Conservation (phyloP, 64 coral and sea anemone genomes). For the Pachyseris speciosa region DNA sequence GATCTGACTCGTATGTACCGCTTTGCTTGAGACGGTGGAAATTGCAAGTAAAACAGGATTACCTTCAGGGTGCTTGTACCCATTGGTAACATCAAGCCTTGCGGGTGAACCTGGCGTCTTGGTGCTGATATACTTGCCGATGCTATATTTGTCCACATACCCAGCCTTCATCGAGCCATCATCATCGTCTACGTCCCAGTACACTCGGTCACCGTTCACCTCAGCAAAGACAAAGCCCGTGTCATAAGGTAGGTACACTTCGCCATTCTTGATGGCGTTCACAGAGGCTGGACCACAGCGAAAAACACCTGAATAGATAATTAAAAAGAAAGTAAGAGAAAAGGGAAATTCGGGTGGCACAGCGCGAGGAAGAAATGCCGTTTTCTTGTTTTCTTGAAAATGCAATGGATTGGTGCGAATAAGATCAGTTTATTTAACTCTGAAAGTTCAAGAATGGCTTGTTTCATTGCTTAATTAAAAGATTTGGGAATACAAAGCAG, state of each 20-base stretch:
- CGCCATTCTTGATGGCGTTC: slow-evolving; percentile 58
- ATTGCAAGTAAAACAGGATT: too few species aligned
- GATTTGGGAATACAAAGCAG: too few species aligned
- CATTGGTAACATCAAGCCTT: slow-evolving; percentile 35
- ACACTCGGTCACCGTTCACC: slow-evolving; percentile 67
- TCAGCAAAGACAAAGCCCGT: slow-evolving; percentile 58
- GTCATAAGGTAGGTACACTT: slow-evolving; percentile 68
- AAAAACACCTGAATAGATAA: slow-evolving; percentile 44
- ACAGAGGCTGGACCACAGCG: slow-evolving; percentile 80
- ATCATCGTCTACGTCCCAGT: slow-evolving; percentile 62
- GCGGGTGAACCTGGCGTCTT: slow-evolving; percentile 21
- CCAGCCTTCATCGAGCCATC: slow-evolving; percentile 41
- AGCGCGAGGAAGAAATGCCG: neutral
- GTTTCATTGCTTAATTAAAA: too few species aligned
- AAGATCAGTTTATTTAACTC: too few species aligned
- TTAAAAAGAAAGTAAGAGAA: neutral
- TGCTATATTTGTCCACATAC: slow-evolving; percentile 17
- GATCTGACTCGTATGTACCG: too few species aligned
- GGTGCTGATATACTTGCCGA: slow-evolving; percentile 66
- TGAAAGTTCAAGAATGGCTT: too few species aligned
- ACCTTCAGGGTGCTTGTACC: slow-evolving; percentile 66
- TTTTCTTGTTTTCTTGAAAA: too few species aligned
- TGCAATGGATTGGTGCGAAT: too few species aligned
- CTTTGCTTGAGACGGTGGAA: too few species aligned
- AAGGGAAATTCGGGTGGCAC: neutral